Evolutionary conservation across 2,113 vertebrate species (phyloP), one percentile per base, ranked within the genome.

Genomic region (Pipa parva): DNA sequence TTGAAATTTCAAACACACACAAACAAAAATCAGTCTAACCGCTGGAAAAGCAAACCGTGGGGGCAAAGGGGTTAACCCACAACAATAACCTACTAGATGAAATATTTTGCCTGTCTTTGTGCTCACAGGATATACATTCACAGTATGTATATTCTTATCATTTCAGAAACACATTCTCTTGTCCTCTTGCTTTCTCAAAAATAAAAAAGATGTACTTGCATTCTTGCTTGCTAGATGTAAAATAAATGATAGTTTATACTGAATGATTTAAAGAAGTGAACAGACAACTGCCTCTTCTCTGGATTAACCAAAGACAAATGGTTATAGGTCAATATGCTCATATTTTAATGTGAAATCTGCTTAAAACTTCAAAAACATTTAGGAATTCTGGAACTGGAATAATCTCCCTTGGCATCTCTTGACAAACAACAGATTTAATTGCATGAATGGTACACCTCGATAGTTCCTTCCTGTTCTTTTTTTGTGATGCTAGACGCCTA

Each of bases 391-490:
- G 1, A 71, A 76, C 78, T 71, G 61, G 36, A 59, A 65, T 52
- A 62, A 74, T 46, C 63, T 37, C 63, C 60, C 78, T 74, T 76
- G 62, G 31, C 58, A 74, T 71, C 71, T 39, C 71, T 60, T 67
- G 73, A 76, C 54, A 74, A 39, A 76, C 71, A 79, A 18, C 74
- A 77, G 71, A 77, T 62, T 3, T 54, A 59, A 55, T 3, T 59
- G 74, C 73, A 79, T 77, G 72, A 81, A 74, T 80, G 79, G 74
- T 89, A 77, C 84, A 86, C 77, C 78, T 78, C 84, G 82, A 81
- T 74, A 86, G 85, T 73, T 90, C 86, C 89, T 89, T 90, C 86
- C 86, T 81, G 83, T 85, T 85, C 83, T 76, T 82, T 84, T n/a
- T n/a, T 75, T 65, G 69, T 80, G 83, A 82, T 84, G 81, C 78